Evolutionary conservation across 2,797 vertebrate genomes (phyloP), one percentile per base, ranked within the genome.

Genomic region (Rousettus madagascariensis): DNA sequence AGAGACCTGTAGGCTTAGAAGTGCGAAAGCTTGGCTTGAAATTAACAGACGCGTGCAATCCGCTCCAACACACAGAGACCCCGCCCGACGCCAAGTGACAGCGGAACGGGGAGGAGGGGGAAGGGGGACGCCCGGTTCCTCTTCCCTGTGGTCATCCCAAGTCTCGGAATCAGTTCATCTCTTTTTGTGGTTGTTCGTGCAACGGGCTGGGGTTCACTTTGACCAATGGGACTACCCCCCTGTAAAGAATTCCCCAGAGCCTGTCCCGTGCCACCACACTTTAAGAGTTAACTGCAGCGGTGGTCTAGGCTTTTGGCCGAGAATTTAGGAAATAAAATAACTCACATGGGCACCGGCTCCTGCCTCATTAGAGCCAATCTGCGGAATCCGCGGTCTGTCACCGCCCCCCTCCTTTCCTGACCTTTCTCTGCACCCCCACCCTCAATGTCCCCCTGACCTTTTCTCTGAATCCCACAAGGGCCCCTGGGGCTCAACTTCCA

Each of bases 301-400:
- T 95, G 96, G 84, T 97, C 91, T 93, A 86, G 55, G 85, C 85
- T 94, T 89, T 94, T 71, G 94, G 96, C 95, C 12, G 57, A 36
- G 78, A 96, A 87, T 74, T 97, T 96, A 96, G 87, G 96, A 97
- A 97, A 96, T 96, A 97, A 96, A 97, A 92, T 95, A 94, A 92
- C 74, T 95, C 92, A 46, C 71, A 26, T 2, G 85, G 72, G 84
- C 84, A 53, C 72, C 0, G 20, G 38, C 63, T 94, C 71, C 93
- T 16, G 30, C 79, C 90, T 85, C 11, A 63, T 91, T 91, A 93
- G 57, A 91, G 63, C 49, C 77, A 90, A 86, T 93, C 80, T 90
- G 87, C 63, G 26, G 96, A 92, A 88, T 92, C 68, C 46, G 28
- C 22, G 3, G 38, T 91, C 82, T 92, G 75, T 78, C 72, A 69